Percentiles rank a stretch among this genome's conserved stretches.
These are phyloP conservation scores for Mionectes olivaceus DNA, from an alignment of 2,797 vertebrate species.

Conservation along the genomic window DNA sequence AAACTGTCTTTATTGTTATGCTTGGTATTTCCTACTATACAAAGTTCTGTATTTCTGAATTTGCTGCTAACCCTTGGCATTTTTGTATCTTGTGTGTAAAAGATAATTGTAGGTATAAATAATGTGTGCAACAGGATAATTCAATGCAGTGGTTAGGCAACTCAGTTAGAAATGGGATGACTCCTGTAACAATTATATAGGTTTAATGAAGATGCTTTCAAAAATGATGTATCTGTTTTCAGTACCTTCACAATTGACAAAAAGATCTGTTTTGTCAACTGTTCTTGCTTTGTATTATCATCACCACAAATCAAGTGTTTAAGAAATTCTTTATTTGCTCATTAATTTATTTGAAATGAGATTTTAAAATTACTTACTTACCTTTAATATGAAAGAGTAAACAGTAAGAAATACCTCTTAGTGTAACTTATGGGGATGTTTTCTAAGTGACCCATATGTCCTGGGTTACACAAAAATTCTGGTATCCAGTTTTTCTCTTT, in stretches of 20 bases:
- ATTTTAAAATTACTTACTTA: not conserved
- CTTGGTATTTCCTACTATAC: not conserved
- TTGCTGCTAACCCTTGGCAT: not conserved
- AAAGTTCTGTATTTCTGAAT: not conserved
- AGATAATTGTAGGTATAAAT: not conserved
- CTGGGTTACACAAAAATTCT: not conserved
- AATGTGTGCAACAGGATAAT: not conserved
- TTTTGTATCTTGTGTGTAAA: not conserved
- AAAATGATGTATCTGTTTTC: not conserved
- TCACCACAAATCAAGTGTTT: not conserved
- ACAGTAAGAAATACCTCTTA: not conserved
- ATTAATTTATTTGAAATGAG: not conserved
- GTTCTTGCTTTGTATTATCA: not conserved
- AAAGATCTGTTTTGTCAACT: not conserved
- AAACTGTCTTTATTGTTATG: not conserved
- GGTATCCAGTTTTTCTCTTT: not conserved
- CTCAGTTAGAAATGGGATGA: not conserved
- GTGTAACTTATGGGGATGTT: not conserved
- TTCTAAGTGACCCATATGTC: too few species aligned
- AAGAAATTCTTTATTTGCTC: not conserved
- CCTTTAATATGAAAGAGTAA: not conserved
- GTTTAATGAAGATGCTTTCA: not conserved
- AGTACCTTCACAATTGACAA: not conserved
- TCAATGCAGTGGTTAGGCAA: not conserved
- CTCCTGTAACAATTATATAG: not conserved